Evolutionary conservation across 1,140 invertebrate species (phyloP), one percentile per base, ranked within the genome.

Genomic region (Drosophila bifasciata): DNA sequence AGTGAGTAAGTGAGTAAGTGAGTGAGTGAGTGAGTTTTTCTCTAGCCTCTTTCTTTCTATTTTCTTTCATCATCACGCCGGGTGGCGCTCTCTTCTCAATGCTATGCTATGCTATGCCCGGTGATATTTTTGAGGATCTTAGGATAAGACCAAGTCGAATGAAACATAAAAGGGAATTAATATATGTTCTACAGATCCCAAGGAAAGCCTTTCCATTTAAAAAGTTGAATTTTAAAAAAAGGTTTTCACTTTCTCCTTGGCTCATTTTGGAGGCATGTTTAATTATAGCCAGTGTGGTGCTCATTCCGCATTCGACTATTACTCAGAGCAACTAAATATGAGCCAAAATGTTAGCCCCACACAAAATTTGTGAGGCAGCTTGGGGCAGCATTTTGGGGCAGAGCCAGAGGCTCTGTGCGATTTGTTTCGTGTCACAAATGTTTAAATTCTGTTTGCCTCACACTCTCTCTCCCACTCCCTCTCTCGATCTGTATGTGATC

Each of bases 371-470:
- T 17, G 5, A 43, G 59, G 40, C 23, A 74, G 61, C 44, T 52
- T 57, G 49, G 40, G 40, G 28, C 19, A 74, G 52, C 28, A 43
- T 49, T 41, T 53, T 44, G 58, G 48, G 63, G 53, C 32, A 13
- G 32, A 36, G 32, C 32, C 32, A 36, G 32, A 13, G 32, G 32
- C 62, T 66, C 66, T 73, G 52, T 39, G 49, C 69, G 74, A 90
- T 88, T 81, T 90, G 83, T 88, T 81, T 67, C 39, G 53, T 88
- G 88, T 90, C 88, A 90, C 66, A 88, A 76, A 70, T 81, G 71
- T 77, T 84, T 90, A 71, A 76, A 73, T 72, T 78, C 71, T 25
- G 68, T 63, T 51, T 44, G 39, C 50, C 61, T 19, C 32, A 23
- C 59, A 59, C 59, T 59, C 49, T 5, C 45, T 25, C 48, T 28